A percentile compares a stretch with the other conserved stretches of the same genome.
Conservation (phyloP, 2,113 vertebrate species). For the Calidris pygmaea region DNA sequence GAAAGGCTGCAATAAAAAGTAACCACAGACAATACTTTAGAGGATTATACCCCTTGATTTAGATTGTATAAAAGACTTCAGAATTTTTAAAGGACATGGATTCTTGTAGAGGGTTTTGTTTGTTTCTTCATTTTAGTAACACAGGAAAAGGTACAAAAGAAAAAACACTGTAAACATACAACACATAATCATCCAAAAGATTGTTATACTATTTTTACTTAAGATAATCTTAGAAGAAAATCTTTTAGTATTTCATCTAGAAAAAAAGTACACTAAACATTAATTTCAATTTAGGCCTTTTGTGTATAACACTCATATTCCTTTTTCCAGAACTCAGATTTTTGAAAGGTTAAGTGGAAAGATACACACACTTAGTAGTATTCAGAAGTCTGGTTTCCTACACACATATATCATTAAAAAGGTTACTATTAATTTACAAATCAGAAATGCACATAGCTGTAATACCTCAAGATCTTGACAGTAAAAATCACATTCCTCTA, state of each 20-base stretch:
- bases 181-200: neutral
- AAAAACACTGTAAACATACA: neutral
- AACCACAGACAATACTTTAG: neutral
- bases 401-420: neutral
- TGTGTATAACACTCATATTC: neutral
- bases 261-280: neutral
- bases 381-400: neutral
- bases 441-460: neutral
- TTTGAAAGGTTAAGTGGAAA: neutral
- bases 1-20: neutral
- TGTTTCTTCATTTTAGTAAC: neutral
- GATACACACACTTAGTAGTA: neutral
- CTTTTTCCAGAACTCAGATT: neutral
- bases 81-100: neutral
- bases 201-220: neutral
- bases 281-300: neutral
- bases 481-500: neutral
- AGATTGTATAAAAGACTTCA: neutral
- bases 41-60: neutral
- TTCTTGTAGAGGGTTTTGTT: neutral
- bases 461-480: neutral
- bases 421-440: neutral
- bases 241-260: neutral
- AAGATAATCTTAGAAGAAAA: neutral
- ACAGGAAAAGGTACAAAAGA: neutral